Percentiles rank a stretch among this genome's conserved stretches.
phyloP scores from a whole-genome alignment of 2,888 invertebrate species.

The Adelphocoris suturalis region DNA sequence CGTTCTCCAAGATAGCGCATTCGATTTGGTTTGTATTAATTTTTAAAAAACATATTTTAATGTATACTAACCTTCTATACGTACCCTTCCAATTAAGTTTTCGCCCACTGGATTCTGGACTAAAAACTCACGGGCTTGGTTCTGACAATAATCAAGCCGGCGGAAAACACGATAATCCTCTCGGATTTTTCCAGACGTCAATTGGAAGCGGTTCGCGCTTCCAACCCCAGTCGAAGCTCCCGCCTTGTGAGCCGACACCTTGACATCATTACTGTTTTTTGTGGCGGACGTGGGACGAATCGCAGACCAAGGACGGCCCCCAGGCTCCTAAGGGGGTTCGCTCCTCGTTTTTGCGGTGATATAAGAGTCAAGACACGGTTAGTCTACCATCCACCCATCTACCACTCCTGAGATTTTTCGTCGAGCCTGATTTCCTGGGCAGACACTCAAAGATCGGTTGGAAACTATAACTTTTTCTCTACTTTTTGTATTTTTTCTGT shows the following conservation, averaged over 20 bases:
- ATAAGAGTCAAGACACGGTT: constrained; percentile 3
- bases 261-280: constrained; percentile 61
- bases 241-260: constrained; percentile 45
- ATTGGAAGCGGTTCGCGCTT: constrained; percentile 4
- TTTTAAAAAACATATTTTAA: too few relatives aligned
- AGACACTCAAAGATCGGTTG: neutral
- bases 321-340: neutral
- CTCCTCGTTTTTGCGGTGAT: constrained; percentile 56
- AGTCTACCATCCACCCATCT: neutral
- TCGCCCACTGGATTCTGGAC: too few relatives aligned
- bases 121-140: too few relatives aligned
- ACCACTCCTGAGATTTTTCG: neutral
- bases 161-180: too few relatives aligned
- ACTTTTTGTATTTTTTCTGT: neutral
- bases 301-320: constrained; percentile 41
- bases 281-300: constrained; percentile 58
- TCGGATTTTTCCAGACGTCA: constrained; percentile 6
- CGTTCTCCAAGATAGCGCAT: too few relatives aligned
- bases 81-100: too few relatives aligned
- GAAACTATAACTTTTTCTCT: neutral
- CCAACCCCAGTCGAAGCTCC: constrained; percentile 29
- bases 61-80: too few relatives aligned
- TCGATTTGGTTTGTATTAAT: too few relatives aligned
- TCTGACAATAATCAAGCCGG: too few relatives aligned
- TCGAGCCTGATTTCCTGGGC: neutral